These are phyloP conservation scores for Puntigrus tetrazona DNA, from an alignment of 2,113 vertebrate genomes.

Conservation along the genomic window DNA sequence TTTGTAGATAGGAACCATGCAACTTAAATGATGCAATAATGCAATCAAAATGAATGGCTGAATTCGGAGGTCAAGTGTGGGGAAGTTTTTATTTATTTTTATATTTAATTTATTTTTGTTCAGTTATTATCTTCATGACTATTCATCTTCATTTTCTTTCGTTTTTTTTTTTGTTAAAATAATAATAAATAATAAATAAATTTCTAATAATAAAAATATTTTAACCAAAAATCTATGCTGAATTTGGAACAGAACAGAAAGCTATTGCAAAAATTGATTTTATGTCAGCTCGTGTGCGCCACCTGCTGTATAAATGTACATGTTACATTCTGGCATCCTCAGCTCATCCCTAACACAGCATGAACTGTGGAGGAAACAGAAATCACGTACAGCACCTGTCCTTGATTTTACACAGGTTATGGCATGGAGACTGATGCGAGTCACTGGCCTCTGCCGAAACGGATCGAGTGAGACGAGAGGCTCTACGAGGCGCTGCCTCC, in stretches of 20 bases:
- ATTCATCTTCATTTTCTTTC: too few species aligned
- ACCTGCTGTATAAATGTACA: not conserved
- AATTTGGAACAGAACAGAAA: not conserved
- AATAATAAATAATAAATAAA: too few species aligned
- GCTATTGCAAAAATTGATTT: not conserved
- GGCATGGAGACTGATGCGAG: slow-evolving; percentile 33
- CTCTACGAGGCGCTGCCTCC: slow-evolving; percentile 57
- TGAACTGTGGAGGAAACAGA: not conserved
- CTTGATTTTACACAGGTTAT: slow-evolving; percentile 52
- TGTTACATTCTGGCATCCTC: not conserved
- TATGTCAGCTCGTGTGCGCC: not conserved
- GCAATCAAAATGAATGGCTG: not conserved
- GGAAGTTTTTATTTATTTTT: too few species aligned
- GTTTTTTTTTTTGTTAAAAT: too few species aligned
- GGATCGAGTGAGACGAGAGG: slow-evolving; percentile 51
- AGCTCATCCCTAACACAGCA: not conserved
- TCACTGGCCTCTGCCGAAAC: slow-evolving; percentile 13
- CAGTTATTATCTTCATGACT: too few species aligned
- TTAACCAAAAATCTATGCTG: too few species aligned
- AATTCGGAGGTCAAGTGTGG: too few species aligned
- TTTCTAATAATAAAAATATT: too few species aligned
- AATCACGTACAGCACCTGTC: not conserved
- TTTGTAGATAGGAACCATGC: not conserved
- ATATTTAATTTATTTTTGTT: too few species aligned
- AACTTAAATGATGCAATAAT: not conserved